phyloP scores from a whole-genome alignment of 2,888 invertebrate species.

The Ligdia adustata region DNA sequence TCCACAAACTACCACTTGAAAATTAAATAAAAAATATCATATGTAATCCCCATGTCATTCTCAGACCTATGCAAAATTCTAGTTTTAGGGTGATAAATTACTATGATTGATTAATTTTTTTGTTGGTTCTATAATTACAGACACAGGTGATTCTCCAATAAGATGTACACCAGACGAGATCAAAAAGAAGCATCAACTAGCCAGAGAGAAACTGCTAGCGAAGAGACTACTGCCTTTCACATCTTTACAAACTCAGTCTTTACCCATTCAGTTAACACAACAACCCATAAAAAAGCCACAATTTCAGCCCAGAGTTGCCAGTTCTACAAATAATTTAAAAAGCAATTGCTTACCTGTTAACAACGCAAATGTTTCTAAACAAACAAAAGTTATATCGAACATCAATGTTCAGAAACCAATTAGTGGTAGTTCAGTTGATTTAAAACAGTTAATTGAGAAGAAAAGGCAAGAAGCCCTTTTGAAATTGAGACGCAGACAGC shows the following conservation, averaged over 20 bases:
- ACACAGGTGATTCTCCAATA: constrained; percentile 64
- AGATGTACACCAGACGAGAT: constrained; percentile 85
- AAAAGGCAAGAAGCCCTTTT: constrained; percentile 77
- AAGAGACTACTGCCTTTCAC: constrained; percentile 76
- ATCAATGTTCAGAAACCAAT: constrained; percentile 27
- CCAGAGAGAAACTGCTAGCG: constrained; percentile 83
- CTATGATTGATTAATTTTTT: too few relatives aligned
- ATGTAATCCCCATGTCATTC: too few relatives aligned
- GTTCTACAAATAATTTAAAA: constrained; percentile 26
- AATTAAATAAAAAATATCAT: too few relatives aligned
- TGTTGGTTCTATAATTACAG: constrained; percentile 43
- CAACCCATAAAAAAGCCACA: constrained; percentile 42
- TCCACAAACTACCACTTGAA: too few relatives aligned
- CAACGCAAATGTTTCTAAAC: constrained; percentile 29
- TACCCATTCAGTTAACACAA: constrained; percentile 18
- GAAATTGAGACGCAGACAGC: constrained; percentile 67
- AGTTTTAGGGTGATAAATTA: too few relatives aligned
- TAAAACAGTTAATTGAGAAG: constrained; percentile 71
- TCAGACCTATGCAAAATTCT: too few relatives aligned
- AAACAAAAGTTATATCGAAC: constrained; percentile 4
- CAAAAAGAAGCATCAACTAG: constrained; percentile 84
- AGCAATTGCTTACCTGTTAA: constrained; percentile 3
- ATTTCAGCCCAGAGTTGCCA: constrained; percentile 60
- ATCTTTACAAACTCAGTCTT: constrained; percentile 46
- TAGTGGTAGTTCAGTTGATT: constrained; percentile 40